phyloP scores from a whole-genome alignment of 1,140 invertebrate genomes.

The Lucilia cuprina region DNA sequence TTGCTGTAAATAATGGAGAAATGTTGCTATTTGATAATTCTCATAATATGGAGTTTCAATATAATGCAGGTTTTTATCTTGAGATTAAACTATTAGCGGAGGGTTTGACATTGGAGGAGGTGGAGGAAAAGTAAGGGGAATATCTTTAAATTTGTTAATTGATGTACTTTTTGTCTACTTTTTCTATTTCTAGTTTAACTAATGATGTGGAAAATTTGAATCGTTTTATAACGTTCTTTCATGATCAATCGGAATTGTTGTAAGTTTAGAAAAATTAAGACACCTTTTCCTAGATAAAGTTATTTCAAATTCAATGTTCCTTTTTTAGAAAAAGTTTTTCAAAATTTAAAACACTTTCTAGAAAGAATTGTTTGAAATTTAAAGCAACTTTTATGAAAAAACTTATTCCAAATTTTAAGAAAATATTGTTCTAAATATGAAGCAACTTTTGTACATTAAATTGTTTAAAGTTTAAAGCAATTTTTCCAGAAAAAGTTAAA shows the following conservation, averaged over 20 bases:
- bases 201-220: slow-evolving; percentile 54
- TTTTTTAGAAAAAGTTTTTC: too few relatives aligned
- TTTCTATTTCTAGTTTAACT: slow-evolving; percentile 43
- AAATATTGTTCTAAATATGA: too few relatives aligned
- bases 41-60: slow-evolving; percentile 53
- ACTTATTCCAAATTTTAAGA: too few relatives aligned
- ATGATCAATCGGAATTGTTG: slow-evolving; percentile 52
- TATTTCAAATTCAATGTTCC: too few relatives aligned
- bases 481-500: too few relatives aligned
- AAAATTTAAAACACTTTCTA: too few relatives aligned
- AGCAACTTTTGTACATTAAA: too few relatives aligned
- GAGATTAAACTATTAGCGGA: slow-evolving; percentile 51
- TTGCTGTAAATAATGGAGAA: slow-evolving; percentile 84
- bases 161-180: not conserved
- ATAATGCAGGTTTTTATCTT: slow-evolving; percentile 53
- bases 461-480: too few relatives aligned
- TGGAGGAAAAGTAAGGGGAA: slow-evolving; percentile 48
- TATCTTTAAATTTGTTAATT: not conserved
- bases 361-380: too few relatives aligned
- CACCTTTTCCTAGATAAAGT: not conserved
- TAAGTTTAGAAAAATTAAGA: slow-evolving; percentile 40
- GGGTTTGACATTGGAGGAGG: slow-evolving; percentile 45
- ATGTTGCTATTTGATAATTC: slow-evolving; percentile 75
- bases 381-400: too few relatives aligned
- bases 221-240: slow-evolving; percentile 51